Evolutionary conservation across 1,140 invertebrate genomes (phyloP).

Genomic region (Ceratina australensis): DNA sequence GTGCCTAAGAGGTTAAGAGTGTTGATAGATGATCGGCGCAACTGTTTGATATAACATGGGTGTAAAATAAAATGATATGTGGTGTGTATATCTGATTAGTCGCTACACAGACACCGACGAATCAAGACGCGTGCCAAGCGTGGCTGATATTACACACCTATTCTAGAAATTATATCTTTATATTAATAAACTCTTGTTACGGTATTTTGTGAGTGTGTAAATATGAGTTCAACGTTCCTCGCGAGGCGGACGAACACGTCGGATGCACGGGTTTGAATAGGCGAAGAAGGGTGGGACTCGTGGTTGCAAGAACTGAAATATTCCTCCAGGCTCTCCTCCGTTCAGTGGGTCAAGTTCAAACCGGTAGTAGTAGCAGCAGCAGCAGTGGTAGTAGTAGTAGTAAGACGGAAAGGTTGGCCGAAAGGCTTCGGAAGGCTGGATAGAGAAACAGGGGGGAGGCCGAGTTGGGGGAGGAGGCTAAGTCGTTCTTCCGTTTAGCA

Average conservation of each 20-base stretch:
- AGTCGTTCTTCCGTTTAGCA: slow-evolving; percentile 67
- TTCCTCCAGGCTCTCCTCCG: slow-evolving; percentile 55
- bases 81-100: no score
- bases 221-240: no score
- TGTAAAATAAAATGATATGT: no score
- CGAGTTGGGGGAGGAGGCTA: slow-evolving; percentile 37
- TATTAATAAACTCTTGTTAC: no score
- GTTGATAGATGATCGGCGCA: no score
- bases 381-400: not conserved
- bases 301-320: slow-evolving; percentile 62
- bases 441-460: not conserved
- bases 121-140: no score
- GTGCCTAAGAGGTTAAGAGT: no score
- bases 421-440: not conserved
- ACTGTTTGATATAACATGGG: no score
- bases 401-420: slow-evolving; percentile 49
- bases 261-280: slow-evolving; percentile 32
- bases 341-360: slow-evolving; percentile 74
- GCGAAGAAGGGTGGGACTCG: slow-evolving; percentile 60
- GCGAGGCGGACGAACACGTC: not conserved
- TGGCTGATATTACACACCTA: no score
- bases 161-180: no score
- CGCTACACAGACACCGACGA: no score
- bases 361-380: not conserved
- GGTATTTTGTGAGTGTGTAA: no score